phyloP scores from a whole-genome alignment of 2,888 invertebrate genomes.

The Drosophila nr. fundita region DNA sequence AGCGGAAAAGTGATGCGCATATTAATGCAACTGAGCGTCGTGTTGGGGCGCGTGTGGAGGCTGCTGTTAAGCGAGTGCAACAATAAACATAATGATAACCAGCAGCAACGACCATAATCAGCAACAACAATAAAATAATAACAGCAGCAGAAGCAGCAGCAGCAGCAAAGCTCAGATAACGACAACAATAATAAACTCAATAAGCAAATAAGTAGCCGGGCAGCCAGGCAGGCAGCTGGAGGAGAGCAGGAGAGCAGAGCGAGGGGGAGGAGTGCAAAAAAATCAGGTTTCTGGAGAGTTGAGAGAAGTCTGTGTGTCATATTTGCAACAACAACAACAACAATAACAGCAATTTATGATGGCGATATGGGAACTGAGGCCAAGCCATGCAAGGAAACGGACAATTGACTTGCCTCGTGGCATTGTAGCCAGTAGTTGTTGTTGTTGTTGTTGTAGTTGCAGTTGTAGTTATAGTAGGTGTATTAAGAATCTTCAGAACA shows the following conservation, averaged over 20 bases:
- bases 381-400: conserved; percentile 29
- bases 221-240: neutral
- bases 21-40: conserved; percentile 32
- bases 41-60: neutral
- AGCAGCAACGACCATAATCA: conserved; percentile 47
- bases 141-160: conserved; percentile 12
- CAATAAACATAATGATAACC: conserved; percentile 71
- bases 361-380: conserved; percentile 35
- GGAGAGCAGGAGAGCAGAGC: neutral
- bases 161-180: conserved; percentile 46
- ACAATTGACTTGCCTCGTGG: conserved; percentile 78
- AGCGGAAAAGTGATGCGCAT: conserved; percentile 53
- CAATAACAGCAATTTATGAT: conserved; percentile 50
- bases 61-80: conserved; percentile 44
- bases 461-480: conserved; percentile 39
- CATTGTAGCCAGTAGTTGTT: conserved; percentile 45
- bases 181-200: conserved; percentile 71
- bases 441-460: neutral
- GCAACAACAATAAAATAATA: conserved; percentile 13
- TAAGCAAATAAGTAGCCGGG: conserved; percentile 65
- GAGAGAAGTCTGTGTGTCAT: conserved; percentile 39
- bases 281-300: conserved; percentile 6
- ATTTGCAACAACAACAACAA: conserved; percentile 50
- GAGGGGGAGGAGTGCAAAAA: neutral
- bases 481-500: conserved; percentile 32